A percentile compares a stretch with the other conserved stretches of the same genome.
phyloP scores from a whole-genome alignment of 2,113 vertebrate genomes.

The Nicator chloris region DNA sequence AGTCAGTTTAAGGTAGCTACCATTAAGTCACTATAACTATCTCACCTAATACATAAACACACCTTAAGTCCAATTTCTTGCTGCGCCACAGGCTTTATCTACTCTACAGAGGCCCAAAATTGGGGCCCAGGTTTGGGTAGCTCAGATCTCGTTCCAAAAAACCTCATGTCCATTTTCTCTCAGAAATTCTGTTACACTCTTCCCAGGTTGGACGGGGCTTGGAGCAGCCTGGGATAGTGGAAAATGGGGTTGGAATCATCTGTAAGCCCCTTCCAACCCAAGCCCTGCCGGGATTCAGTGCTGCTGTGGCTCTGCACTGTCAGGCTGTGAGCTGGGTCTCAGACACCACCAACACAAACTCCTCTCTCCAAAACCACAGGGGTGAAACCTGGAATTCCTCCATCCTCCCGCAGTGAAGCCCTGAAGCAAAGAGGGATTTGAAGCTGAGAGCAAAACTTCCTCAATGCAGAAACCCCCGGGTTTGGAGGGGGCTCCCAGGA shows the following conservation, averaged over 20 bases:
- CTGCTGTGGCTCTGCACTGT: not conserved
- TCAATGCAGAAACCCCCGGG: not conserved
- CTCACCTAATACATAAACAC: too few species aligned
- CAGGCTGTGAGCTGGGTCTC: not conserved
- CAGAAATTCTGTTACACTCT: too few species aligned
- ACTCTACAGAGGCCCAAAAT: too few species aligned
- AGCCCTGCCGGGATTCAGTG: not conserved
- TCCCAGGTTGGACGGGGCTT: not conserved
- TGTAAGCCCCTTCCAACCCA: not conserved
- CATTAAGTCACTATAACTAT: too few species aligned
- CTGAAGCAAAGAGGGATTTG: not conserved
- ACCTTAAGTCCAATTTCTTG: too few species aligned
- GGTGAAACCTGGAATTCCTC: not conserved
- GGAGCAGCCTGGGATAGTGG: not conserved
- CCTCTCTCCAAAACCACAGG: not conserved
- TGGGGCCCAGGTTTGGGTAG: too few species aligned
- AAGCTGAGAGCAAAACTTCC: not conserved
- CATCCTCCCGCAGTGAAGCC: accelerated
- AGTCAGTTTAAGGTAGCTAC: too few species aligned
- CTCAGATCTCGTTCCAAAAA: too few species aligned
- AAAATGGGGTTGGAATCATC: not conserved
- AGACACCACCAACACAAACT: not conserved
- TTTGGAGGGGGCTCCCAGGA: not conserved
- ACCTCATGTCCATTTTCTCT: too few species aligned
- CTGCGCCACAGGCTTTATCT: too few species aligned